A percentile compares a stretch with the other conserved stretches of the same genome.
These are phyloP conservation scores for Ommatoiulus sabulosus DNA, from an alignment of 2,888 invertebrate genomes.

Conservation along the genomic window DNA sequence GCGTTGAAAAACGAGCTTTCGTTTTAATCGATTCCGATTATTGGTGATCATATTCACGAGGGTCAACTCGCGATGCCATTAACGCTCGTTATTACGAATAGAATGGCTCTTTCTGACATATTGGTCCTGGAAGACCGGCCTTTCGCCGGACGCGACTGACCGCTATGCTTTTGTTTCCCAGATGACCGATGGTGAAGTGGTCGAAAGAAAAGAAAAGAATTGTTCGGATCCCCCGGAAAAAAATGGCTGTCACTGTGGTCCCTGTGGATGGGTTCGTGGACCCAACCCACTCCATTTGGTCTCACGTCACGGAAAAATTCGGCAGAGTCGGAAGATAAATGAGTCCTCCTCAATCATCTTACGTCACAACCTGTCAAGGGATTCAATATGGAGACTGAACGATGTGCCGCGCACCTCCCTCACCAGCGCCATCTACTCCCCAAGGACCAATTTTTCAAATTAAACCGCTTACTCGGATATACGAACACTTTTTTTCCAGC, in stretches of 20 bases:
- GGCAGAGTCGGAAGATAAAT: constrained; percentile 47
- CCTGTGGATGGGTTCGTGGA: constrained; percentile 39
- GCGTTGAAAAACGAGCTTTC: constrained; percentile 14
- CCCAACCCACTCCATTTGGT: constrained; percentile 48
- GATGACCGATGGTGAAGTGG: constrained; percentile 14
- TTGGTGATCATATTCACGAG: constrained; percentile 36
- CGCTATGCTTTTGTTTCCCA: not conserved
- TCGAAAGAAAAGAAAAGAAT: not conserved
- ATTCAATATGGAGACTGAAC: not conserved
- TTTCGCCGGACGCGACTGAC: not conserved
- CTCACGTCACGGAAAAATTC: not conserved
- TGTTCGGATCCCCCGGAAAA: constrained; percentile 2
- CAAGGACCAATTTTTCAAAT: constrained; percentile 20
- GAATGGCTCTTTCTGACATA: constrained; percentile 6
- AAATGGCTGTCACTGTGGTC: constrained; percentile 37
- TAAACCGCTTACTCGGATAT: not conserved
- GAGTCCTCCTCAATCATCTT: constrained; percentile 55
- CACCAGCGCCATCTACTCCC: not conserved
- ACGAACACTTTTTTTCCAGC: not conserved
- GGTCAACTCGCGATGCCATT: not conserved
- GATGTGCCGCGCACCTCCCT: not conserved
- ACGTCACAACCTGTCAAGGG: constrained; percentile 52
- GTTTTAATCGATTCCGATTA: constrained; percentile 25
- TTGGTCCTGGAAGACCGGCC: constrained; percentile 10
- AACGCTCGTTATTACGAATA: not conserved